These are phyloP conservation scores for Polyodon spathula DNA, from an alignment of 2,113 vertebrate species.

Conservation along the genomic window DNA sequence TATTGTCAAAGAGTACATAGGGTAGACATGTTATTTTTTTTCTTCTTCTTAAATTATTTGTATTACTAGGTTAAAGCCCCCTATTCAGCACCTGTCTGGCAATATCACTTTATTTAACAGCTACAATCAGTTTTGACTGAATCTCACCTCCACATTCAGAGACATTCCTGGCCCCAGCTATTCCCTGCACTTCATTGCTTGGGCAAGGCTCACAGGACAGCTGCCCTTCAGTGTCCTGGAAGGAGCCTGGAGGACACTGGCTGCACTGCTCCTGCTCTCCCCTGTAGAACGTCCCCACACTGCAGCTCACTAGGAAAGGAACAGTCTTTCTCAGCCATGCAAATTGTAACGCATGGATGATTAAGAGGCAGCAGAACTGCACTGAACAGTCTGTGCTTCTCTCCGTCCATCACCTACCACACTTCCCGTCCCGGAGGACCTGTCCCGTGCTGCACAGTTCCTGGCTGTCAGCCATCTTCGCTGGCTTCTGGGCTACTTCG, in stretches of 20 bases:
- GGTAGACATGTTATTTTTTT: too few species aligned
- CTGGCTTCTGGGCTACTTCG: constrained; percentile 78
- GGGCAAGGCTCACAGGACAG: constrained; percentile 86
- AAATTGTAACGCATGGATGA: too few species aligned
- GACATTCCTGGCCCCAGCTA: constrained; percentile 71
- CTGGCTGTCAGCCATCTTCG: constrained; percentile 54
- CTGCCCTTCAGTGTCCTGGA: constrained; percentile 79
- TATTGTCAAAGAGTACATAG: too few species aligned
- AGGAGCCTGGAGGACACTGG: constrained; percentile 74
- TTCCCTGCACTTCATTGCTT: constrained; percentile 67
- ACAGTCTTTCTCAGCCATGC: background rate
- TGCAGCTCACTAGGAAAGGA: constrained; percentile 67
- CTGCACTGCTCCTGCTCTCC: constrained; percentile 74
- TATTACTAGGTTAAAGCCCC: too few species aligned
- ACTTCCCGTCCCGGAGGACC: constrained; percentile 70
- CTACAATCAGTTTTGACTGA: too few species aligned
- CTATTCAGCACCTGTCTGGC: too few species aligned
- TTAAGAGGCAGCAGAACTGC: too few species aligned
- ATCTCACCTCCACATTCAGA: constrained; percentile 81
- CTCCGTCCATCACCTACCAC: constrained; percentile 60
- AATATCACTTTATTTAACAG: too few species aligned
- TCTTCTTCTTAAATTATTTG: too few species aligned
- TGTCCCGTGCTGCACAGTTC: constrained; percentile 77
- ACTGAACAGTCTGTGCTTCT: too few species aligned
- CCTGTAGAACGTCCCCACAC: constrained; percentile 74